Base-by-base conservation (phyloP, 2,888 invertebrate genomes). In the Apodemia zela region DNA sequence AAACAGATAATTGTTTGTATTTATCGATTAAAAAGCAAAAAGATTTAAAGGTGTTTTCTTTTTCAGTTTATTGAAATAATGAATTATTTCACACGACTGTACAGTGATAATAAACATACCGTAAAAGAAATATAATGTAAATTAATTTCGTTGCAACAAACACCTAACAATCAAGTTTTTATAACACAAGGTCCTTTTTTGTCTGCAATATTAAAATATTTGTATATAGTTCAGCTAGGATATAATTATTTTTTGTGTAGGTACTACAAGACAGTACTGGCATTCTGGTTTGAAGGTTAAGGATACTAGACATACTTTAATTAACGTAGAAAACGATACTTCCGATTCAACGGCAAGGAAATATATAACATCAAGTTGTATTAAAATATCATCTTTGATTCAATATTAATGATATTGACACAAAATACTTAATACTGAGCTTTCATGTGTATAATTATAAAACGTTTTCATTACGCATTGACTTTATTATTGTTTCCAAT, bases 141-240 rank as follows among this genome's bases (percentile, higher is more conserved):
- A 54, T 54, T 18, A 54, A 54, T 54, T 54, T 54, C 54, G 15
- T 54, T 54, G 54, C 54, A 54, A 54, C 54, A 54, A 54, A 54
- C 25, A 54, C 25, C 21, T 25, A 54, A 54, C 54, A 54, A 54
- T 54, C 51, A 51, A 51, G 51, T 51, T 51, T 51, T 51, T 51
- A 51, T 51, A 51, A 51, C 51, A 51, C 51, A 51, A 51, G 51
- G 51, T 51, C 51, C 21, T 51, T 51, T 51, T 51, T 51, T 51
- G 51, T 51, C 21, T 13, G 51, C 21, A 51, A 51, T 21, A 21
- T 15, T 15, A 54, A 54, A 54, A 54, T 25, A 54, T 25, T 54
- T 25, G 6, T 54, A 13, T 54, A 25, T 54, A 25, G 18, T 54
- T 54, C 13, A 54, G 10, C 25, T 54, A 54, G 18, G 54, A 54